A percentile compares a stretch with the other conserved stretches of the same genome.
phyloP scores from a whole-genome alignment of 2,888 invertebrate species.

The Liposcelis brunnea region DNA sequence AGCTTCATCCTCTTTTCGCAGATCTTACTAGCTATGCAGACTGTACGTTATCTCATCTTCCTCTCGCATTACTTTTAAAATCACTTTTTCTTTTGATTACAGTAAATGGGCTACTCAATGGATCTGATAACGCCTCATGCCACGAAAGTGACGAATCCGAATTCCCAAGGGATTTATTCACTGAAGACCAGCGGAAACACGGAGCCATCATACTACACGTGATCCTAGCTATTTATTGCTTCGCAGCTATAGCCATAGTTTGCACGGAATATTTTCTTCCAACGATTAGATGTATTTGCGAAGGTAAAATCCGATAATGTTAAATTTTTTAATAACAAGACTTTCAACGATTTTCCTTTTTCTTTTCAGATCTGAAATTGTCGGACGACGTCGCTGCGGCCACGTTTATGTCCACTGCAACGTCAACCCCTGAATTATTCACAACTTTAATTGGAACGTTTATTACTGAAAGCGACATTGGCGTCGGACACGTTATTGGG shows the following conservation, averaged over 20 bases:
- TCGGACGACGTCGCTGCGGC: constrained; percentile 82
- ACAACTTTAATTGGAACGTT: constrained; percentile 81
- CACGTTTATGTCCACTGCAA: constrained; percentile 92
- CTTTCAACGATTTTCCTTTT: not conserved
- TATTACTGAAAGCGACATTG: constrained; percentile 64
- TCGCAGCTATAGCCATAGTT: constrained; percentile 67
- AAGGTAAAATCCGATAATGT: constrained; percentile 34
- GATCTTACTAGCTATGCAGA: too few relatives aligned
- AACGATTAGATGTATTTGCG: constrained; percentile 72
- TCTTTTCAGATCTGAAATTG: constrained; percentile 23
- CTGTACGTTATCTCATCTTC: too few relatives aligned
- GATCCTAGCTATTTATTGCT: constrained; percentile 65
- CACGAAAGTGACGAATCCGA: constrained; percentile 12
- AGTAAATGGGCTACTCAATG: too few relatives aligned
- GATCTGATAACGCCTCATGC: too few relatives aligned
- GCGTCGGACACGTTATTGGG: constrained; percentile 74
- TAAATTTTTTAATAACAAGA: not conserved
- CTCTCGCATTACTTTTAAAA: too few relatives aligned
- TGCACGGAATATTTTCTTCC: constrained; percentile 89
- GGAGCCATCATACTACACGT: constrained; percentile 66
- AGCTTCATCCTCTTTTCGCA: too few relatives aligned
- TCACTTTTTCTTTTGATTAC: too few relatives aligned
- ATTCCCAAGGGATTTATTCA: constrained; percentile 29
- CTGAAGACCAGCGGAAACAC: constrained; percentile 43
- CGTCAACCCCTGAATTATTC: constrained; percentile 86